Conservation (phyloP, 1,140 invertebrate genomes). For the Myzus persicae region DNA sequence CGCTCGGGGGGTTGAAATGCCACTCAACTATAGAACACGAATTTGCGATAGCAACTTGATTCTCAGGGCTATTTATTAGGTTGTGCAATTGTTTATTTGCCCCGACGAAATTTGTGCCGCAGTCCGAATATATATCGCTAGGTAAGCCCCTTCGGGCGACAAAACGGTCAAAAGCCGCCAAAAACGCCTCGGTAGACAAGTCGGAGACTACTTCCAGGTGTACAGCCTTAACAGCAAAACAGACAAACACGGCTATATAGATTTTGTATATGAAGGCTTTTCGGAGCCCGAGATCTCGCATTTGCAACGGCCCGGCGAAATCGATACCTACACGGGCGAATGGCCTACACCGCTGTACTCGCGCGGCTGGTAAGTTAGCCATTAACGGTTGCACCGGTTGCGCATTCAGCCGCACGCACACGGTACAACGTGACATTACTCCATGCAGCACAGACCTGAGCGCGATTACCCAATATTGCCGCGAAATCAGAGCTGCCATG, state of each 20-base stretch:
- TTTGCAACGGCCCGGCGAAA: constrained; percentile 17
- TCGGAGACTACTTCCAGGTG: constrained; percentile 65
- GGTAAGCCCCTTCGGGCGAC: constrained; percentile 64
- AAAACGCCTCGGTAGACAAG: constrained; percentile 64
- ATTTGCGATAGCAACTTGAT: background rate
- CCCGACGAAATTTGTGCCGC: constrained; percentile 65
- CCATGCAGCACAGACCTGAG: background rate
- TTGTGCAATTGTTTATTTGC: constrained; percentile 43
- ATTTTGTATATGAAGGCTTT: background rate
- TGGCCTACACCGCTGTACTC: background rate
- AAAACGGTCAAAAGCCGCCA: constrained; percentile 65
- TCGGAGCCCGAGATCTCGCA: background rate
- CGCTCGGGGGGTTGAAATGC: constrained; percentile 63
- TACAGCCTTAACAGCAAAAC: constrained; percentile 64
- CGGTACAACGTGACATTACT: background rate
- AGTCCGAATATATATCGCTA: constrained; percentile 63
- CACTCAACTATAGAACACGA: constrained; percentile 52
- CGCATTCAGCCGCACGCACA: background rate
- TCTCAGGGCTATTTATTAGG: background rate
- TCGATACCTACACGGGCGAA: constrained; percentile 62
- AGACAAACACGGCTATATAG: constrained; percentile 66
- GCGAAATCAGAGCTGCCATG: background rate
- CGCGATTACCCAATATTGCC: background rate
- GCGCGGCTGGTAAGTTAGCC: background rate
- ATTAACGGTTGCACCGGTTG: background rate